These are phyloP conservation scores for Drosophila colorata DNA, from an alignment of 2,888 invertebrate genomes.

Conservation along the genomic window DNA sequence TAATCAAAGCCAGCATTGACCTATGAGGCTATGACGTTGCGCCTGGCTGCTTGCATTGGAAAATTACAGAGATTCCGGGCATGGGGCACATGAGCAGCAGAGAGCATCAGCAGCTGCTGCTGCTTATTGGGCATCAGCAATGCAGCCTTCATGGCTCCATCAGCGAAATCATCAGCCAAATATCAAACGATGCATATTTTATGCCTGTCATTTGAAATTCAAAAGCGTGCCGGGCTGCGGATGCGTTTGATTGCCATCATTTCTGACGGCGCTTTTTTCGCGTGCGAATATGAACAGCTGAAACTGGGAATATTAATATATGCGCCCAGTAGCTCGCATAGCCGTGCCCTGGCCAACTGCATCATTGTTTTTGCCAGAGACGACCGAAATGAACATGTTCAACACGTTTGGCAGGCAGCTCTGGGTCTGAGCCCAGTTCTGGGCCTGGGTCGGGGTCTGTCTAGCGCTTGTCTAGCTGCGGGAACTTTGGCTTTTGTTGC, in stretches of 20 bases:
- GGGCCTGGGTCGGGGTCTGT: slow-evolving; percentile 5
- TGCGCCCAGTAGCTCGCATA: slow-evolving; percentile 38
- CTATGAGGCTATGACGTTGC: slow-evolving; percentile 36
- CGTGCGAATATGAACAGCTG: slow-evolving; percentile 72
- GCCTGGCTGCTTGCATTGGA: slow-evolving; percentile 53
- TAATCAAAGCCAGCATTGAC: slow-evolving; percentile 67
- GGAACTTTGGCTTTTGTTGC: slow-evolving; percentile 18
- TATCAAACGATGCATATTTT: slow-evolving; percentile 75
- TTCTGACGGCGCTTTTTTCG: slow-evolving; percentile 28
- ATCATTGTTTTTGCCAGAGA: slow-evolving; percentile 21
- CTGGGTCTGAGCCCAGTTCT: background rate
- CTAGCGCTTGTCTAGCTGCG: slow-evolving; percentile 38
- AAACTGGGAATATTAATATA: slow-evolving; percentile 51
- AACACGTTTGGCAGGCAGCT: slow-evolving; percentile 30
- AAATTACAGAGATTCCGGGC: slow-evolving; percentile 50
- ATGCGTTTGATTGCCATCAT: slow-evolving; percentile 45
- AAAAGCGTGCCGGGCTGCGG: slow-evolving; percentile 64
- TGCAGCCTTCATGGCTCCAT: slow-evolving; percentile 25
- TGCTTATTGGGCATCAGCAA: slow-evolving; percentile 25
- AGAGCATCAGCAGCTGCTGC: slow-evolving; percentile 12
- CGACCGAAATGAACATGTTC: slow-evolving; percentile 43
- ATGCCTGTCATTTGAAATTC: slow-evolving; percentile 76
- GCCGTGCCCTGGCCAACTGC: slow-evolving; percentile 8
- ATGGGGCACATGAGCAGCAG: slow-evolving; percentile 7
- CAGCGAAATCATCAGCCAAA: slow-evolving; percentile 59